Conservation (phyloP, 2,888 invertebrate species). For the Laothoe populi region DNA sequence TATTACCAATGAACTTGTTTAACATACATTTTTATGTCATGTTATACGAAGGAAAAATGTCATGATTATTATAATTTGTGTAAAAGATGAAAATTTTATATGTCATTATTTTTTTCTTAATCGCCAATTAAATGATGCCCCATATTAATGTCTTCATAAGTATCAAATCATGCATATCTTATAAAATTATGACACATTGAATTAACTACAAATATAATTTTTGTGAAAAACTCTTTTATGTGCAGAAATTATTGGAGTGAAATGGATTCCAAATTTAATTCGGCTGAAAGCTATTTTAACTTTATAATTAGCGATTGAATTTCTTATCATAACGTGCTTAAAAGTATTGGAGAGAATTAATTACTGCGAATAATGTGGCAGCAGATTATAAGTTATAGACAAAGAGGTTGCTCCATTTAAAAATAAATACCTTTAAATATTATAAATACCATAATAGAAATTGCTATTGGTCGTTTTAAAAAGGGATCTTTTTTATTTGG, state of each 20-base stretch:
- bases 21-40: too few species aligned
- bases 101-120: neutral
- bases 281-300: slow-evolving; percentile 15
- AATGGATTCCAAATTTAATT: slow-evolving; percentile 3
- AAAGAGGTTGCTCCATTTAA: too few species aligned
- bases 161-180: neutral
- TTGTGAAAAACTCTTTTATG: neutral
- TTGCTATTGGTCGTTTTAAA: too few species aligned
- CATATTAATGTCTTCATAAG: neutral
- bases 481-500: too few species aligned
- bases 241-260: slow-evolving; percentile 16
- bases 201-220: neutral
- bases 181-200: neutral
- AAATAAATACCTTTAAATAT: too few species aligned
- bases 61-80: too few species aligned
- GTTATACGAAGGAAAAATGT: too few species aligned
- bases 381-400: neutral
- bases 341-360: slow-evolving; percentile 3
- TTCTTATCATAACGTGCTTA: neutral
- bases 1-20: too few species aligned
- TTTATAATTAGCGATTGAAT: neutral
- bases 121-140: neutral
- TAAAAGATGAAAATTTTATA: too few species aligned
- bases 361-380: neutral
- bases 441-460: too few species aligned